phyloP scores from a whole-genome alignment of 53 echinoderm and acorn worm species.

The Actinopyga echinites region DNA sequence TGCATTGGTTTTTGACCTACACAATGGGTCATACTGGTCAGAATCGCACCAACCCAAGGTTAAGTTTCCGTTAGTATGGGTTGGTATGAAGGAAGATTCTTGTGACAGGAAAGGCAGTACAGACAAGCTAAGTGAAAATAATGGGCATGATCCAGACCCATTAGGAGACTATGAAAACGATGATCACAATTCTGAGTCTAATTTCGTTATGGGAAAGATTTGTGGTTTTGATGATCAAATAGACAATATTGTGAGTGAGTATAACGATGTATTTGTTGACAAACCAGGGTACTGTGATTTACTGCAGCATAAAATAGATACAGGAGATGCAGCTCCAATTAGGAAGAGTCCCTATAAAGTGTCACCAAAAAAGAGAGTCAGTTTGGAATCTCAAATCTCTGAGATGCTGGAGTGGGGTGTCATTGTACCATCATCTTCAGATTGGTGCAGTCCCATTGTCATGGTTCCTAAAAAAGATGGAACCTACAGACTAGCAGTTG shows the following conservation, averaged over 20 bases:
- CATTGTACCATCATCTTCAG: conserved; percentile 41
- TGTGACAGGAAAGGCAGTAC: too few relatives aligned
- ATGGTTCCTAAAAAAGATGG: conserved; percentile 42
- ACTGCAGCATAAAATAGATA: neutral
- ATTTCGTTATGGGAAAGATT: too few relatives aligned
- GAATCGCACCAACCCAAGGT: too few relatives aligned
- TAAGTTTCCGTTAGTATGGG: too few relatives aligned
- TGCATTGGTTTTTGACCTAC: neutral
- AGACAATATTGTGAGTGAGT: neutral
- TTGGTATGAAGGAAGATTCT: too few relatives aligned
- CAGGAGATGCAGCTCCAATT: neutral
- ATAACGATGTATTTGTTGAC: neutral
- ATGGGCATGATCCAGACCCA: too few relatives aligned
- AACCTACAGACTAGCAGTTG: conserved; percentile 43
- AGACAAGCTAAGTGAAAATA: too few relatives aligned
- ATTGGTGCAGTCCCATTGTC: conserved; percentile 49
- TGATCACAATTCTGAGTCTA: too few relatives aligned
- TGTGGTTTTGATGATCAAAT: neutral
- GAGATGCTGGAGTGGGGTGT: conserved; percentile 12
- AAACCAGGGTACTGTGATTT: neutral
- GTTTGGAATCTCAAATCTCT: neutral
- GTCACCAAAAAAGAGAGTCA: neutral
- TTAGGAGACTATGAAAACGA: too few relatives aligned
- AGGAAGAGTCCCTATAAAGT: neutral
- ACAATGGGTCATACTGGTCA: too few relatives aligned